Evolutionary conservation across 2,113 vertebrate genomes (phyloP).

Genomic region (Paradoxurus hermaphroditus): DNA sequence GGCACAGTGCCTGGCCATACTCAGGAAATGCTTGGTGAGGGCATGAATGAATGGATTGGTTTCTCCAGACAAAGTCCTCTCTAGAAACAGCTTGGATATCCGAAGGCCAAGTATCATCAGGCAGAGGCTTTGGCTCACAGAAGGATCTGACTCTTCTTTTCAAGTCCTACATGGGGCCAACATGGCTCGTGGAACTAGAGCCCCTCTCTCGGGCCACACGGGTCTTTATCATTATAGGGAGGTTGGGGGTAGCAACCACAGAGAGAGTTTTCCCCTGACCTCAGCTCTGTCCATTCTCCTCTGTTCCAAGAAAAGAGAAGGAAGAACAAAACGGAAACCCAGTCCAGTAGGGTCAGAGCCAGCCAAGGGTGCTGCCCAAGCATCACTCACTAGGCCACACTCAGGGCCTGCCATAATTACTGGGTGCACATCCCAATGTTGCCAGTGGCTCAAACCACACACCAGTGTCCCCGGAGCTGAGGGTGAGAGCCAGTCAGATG

Average conservation of each 20-base stretch:
- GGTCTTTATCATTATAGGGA: neutral
- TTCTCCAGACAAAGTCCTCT: neutral
- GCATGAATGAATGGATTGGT: neutral
- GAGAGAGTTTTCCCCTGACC: neutral
- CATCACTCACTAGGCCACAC: neutral
- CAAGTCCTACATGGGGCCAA: neutral
- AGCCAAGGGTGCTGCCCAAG: neutral
- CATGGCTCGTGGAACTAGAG: neutral
- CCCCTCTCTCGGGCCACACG: neutral
- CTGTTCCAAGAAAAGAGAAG: neutral
- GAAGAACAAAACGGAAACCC: neutral
- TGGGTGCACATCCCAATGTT: neutral
- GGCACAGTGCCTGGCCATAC: neutral
- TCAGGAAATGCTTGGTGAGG: neutral
- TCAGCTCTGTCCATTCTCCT: neutral
- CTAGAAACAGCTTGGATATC: neutral
- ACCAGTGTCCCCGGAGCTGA: neutral
- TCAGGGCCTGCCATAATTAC: neutral
- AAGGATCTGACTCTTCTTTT: neutral
- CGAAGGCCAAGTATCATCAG: neutral
- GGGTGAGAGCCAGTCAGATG: neutral
- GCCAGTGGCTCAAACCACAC: neutral
- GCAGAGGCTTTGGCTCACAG: neutral
- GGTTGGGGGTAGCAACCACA: no score
- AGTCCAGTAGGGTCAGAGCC: neutral